Evolutionary conservation across 2,888 invertebrate species (phyloP), one percentile per base, ranked within the genome.

Genomic region (Agrotis exclamationis): DNA sequence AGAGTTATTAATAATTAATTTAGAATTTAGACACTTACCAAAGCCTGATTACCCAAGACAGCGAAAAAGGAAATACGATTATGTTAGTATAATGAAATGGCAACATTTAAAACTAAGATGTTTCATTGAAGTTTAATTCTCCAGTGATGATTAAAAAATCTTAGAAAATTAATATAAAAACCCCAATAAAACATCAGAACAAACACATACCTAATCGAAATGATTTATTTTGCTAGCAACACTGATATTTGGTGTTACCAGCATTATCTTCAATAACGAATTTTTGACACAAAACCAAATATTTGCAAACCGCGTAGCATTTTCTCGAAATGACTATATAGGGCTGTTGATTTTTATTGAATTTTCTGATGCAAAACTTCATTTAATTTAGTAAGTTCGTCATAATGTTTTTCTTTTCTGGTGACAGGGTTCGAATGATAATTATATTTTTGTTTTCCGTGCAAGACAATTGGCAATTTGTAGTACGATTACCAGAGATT

Each of bases 1-100:
- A 45, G 18, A 56, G 33, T 51, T 56, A 58, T n/a, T 66, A n/a
- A 47, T 60, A 74, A 28, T 70, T 67, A 86, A 88, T 89, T 90
- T 88, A 72, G 87, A 88, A 89, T 89, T 89, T 90, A 62, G 88
- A 86, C 69, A 95, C 96, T 96, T 94, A 96, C 96, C 96, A 96
- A 93, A 83, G 96, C 96, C 96, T 96, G 92, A 79, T 88, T 85
- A 88, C 89, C 94, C 92, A 86, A 86, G 93, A 85, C 76, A 92
- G 94, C 94, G 88, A 83, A 82, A 88, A 87, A 86, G 90, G 85
- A 89, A 89, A 89, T 76, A 86, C 86, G 79, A 76, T 80, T 76
- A 79, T 79, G 87, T 89, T 87, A 87, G 85, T 88, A 85, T 65
- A 74, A 79, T 74, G 77, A 65, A 66, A 24, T 80, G 64, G 62